phyloP scores from a whole-genome alignment of 2,888 invertebrate species.

The Elysia crispata region DNA sequence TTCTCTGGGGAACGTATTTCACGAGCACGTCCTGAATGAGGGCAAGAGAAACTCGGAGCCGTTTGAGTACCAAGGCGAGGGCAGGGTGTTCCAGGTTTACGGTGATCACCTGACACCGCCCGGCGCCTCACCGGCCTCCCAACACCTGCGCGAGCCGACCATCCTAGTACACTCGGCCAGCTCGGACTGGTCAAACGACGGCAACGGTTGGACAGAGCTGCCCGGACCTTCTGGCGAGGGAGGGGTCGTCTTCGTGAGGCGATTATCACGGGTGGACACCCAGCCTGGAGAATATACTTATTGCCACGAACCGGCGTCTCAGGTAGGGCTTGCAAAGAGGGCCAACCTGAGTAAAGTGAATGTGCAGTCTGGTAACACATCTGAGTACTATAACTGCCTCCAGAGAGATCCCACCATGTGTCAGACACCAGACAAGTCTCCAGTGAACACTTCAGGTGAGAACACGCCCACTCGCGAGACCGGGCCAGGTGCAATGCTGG shows the following conservation, averaged over 20 bases:
- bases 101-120: not conserved
- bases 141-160: slow-evolving; percentile 34
- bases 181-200: slow-evolving; percentile 2
- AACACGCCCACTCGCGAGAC: not conserved
- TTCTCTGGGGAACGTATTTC: not conserved
- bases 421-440: not conserved
- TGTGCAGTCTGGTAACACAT: slow-evolving; percentile 43
- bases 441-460: not conserved
- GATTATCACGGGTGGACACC: slow-evolving; percentile 31
- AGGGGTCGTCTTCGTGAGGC: slow-evolving; percentile 38
- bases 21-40: not conserved
- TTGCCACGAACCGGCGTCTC: slow-evolving; percentile 14
- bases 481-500: not conserved
- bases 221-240: slow-evolving; percentile 9
- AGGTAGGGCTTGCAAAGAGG: not conserved
- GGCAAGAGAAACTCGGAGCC: not conserved
- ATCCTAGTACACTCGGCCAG: slow-evolving; percentile 41
- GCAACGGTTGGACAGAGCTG: not conserved
- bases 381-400: slow-evolving; percentile 45
- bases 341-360: slow-evolving; percentile 47
- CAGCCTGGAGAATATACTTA: slow-evolving; percentile 26
- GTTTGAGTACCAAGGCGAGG: no score
- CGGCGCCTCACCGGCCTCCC: not conserved
- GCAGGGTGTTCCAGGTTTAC: no score
- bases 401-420: not conserved